Evolutionary conservation across 2,797 vertebrate species (phyloP).

Genomic region (Scomberomorus guttatus): DNA sequence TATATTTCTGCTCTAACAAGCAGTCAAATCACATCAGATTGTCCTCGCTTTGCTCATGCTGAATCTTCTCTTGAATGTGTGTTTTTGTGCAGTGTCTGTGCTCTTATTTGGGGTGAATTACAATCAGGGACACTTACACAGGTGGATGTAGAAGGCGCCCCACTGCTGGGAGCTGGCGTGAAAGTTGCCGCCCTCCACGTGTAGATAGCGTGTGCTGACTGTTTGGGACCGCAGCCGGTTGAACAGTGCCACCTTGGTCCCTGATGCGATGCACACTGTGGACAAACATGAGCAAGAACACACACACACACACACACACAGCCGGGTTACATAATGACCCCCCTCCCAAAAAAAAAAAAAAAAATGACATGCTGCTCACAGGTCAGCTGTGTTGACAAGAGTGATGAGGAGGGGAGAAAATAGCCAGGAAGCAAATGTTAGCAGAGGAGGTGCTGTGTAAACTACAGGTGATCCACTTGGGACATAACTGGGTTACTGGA

Average conservation of each 20-base stretch:
- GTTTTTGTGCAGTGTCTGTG: too few species aligned
- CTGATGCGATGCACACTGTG: slow-evolving; percentile 98
- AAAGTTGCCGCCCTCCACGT: slow-evolving; percentile 98
- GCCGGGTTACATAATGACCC: slow-evolving; percentile 22
- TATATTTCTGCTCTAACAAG: not conserved
- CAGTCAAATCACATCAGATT: slow-evolving; percentile 7
- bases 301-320: not conserved
- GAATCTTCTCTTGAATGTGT: not conserved
- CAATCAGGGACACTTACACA: slow-evolving; percentile 87
- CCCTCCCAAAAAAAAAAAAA: too few species aligned
- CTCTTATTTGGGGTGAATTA: too few species aligned
- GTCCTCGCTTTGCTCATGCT: not conserved
- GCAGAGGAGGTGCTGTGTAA: slow-evolving; percentile 1
- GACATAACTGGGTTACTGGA: slow-evolving; percentile 6
- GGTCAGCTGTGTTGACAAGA: slow-evolving; percentile 1
- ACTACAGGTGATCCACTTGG: slow-evolving; percentile 18
- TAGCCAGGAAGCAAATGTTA: slow-evolving; percentile 8
- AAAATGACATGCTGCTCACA: not conserved
- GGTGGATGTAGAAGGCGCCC: slow-evolving; percentile 99
- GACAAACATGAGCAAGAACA: slow-evolving; percentile 49
- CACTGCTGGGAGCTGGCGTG: slow-evolving; percentile 99
- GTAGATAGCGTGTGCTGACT: slow-evolving; percentile 98
- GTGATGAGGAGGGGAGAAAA: slow-evolving; percentile 15
- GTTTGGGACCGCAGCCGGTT: slow-evolving; percentile 98
- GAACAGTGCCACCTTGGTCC: slow-evolving; percentile 99